Evolutionary conservation across 2,113 vertebrate species (phyloP).

Genomic region (Sinocyclocheilus anophthalmus): DNA sequence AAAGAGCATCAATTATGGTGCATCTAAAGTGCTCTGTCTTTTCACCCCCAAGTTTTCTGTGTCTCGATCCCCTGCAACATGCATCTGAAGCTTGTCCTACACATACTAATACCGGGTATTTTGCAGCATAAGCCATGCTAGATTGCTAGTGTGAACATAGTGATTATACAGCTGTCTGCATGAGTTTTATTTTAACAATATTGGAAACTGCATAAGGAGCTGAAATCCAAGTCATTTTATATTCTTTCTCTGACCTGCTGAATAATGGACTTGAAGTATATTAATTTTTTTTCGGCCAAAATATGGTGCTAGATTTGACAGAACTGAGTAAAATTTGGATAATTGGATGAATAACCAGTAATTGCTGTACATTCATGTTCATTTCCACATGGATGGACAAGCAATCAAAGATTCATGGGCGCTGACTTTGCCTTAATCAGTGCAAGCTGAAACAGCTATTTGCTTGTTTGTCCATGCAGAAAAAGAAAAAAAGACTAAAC

Average conservation of each 20-base stretch:
- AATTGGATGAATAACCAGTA: not conserved
- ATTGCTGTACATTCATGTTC: slow-evolving; percentile 10
- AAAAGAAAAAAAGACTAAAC: not conserved
- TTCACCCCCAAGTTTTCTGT: slow-evolving; percentile 28
- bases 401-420: not conserved
- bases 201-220: not conserved
- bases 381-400: not conserved
- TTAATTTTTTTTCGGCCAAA: not conserved
- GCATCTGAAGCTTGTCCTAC: not conserved
- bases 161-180: not conserved
- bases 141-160: not conserved
- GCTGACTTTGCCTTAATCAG: not conserved
- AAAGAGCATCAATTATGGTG: slow-evolving; percentile 51
- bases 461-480: slow-evolving; percentile 16
- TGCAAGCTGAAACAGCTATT: not conserved
- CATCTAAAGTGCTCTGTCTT: slow-evolving; percentile 43
- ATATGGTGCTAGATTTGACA: not conserved
- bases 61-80: slow-evolving; percentile 14
- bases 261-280: not conserved
- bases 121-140: not conserved
- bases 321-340: not conserved
- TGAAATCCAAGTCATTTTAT: not conserved
- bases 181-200: not conserved
- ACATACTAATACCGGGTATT: slow-evolving; percentile 25
- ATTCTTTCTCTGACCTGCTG: not conserved